A percentile compares a stretch with the other conserved stretches of the same genome.
phyloP scores from a whole-genome alignment of 2,888 invertebrate genomes.

The Cylloceria caligata region DNA sequence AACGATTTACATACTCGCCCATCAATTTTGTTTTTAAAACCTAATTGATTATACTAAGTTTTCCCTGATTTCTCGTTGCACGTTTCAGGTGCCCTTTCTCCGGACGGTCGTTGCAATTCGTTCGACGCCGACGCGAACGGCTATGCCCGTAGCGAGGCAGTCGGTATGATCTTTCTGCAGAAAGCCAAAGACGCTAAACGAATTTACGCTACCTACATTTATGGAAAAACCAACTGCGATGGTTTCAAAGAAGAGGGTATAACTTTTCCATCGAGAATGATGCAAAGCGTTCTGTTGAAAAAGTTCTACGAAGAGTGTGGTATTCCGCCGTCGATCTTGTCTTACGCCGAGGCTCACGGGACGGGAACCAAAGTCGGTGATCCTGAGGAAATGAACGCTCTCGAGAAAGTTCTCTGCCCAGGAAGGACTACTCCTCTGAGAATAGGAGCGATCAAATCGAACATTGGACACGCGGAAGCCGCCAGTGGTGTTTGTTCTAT shows the following conservation, averaged over 20 bases:
- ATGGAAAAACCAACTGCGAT: conserved; percentile 87
- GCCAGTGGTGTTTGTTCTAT: too few relatives aligned
- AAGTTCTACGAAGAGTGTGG: conserved; percentile 87
- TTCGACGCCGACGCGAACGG: conserved; percentile 95
- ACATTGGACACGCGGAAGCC: conserved; percentile 97
- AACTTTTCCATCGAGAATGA: conserved; percentile 80
- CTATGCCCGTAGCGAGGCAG: conserved; percentile 93
- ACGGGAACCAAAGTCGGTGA: conserved; percentile 95
- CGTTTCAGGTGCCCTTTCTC: conserved; percentile 89
- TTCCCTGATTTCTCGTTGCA: neutral
- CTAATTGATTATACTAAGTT: too few relatives aligned
- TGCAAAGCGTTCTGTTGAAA: conserved; percentile 82
- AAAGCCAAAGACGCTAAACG: conserved; percentile 86
- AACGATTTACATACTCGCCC: too few relatives aligned
- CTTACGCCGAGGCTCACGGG: conserved; percentile 90
- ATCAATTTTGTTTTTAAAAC: neutral
- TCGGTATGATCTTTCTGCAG: conserved; percentile 90
- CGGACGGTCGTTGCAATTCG: conserved; percentile 94
- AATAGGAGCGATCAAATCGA: conserved; percentile 97
- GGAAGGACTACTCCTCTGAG: conserved; percentile 91
- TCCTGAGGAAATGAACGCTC: conserved; percentile 94
- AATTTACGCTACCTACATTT: conserved; percentile 85
- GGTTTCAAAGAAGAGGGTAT: conserved; percentile 85
- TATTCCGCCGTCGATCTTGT: conserved; percentile 86
- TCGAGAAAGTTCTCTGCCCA: conserved; percentile 92